phyloP scores from a whole-genome alignment of 2,797 vertebrate genomes.

The Eulemur mongoz region DNA sequence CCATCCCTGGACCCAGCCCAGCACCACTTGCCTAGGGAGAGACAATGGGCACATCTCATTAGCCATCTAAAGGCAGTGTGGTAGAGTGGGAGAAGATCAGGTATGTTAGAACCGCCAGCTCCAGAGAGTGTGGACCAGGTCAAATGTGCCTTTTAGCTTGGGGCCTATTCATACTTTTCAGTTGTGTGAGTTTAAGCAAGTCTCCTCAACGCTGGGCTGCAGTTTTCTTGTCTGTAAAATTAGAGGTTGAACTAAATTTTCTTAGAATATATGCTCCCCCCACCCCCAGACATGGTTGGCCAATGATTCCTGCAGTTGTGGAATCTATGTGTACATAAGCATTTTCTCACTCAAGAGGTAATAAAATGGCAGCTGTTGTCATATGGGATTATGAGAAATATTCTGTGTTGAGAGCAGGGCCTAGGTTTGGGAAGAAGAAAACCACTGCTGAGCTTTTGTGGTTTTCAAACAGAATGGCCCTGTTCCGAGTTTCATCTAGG shows the following conservation, averaged over 20 bases:
- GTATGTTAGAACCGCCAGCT: background rate
- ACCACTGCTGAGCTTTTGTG: background rate
- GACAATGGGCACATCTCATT: background rate
- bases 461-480: background rate
- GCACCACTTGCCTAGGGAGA: background rate
- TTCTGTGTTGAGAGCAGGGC: background rate
- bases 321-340: background rate
- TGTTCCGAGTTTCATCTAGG: background rate
- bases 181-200: background rate
- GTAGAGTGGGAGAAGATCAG: background rate
- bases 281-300: background rate
- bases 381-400: background rate
- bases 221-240: background rate
- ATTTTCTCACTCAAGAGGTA: background rate
- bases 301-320: background rate
- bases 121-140: background rate
- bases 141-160: background rate
- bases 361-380: background rate
- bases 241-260: background rate
- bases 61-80: background rate
- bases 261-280: background rate
- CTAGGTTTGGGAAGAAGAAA: constrained; percentile 7
- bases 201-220: background rate
- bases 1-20: too few relatives aligned
- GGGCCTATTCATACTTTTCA: background rate